These are phyloP conservation scores for Kuschelorhynchus macadamiae DNA, from an alignment of 2,888 invertebrate species.

Conservation along the genomic window DNA sequence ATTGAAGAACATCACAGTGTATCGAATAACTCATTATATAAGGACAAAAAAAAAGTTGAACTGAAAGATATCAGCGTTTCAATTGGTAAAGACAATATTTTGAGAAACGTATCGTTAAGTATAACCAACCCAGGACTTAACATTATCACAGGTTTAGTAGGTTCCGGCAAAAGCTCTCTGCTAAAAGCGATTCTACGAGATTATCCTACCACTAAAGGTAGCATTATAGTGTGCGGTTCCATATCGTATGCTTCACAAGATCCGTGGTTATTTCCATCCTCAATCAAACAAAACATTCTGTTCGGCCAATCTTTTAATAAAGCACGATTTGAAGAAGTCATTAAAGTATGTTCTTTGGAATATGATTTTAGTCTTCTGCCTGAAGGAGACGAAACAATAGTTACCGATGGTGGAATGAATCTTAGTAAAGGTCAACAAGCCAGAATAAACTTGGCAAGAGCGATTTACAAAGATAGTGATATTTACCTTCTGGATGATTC, in stretches of 20 bases:
- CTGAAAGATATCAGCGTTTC: conserved; percentile 54
- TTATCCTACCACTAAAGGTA: conserved; percentile 64
- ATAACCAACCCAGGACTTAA: conserved; percentile 63
- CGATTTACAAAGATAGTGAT: conserved; percentile 85
- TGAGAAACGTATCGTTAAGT: conserved; percentile 51
- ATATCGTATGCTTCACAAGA: conserved; percentile 75
- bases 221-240: conserved; percentile 68
- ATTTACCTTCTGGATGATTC: conserved; percentile 91
- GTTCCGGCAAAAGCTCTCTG: conserved; percentile 75
- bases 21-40: conserved; percentile 29
- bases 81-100: conserved; percentile 55
- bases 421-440: conserved; percentile 88
- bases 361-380: conserved; percentile 80
- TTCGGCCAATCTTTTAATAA: conserved; percentile 77
- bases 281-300: conserved; percentile 82
- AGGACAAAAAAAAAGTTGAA: conserved; percentile 53
- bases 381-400: conserved; percentile 83
- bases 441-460: conserved; percentile 86
- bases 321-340: conserved; percentile 56
- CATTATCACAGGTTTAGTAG: conserved; percentile 77
- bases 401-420: conserved; percentile 82
- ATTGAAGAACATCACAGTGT: conserved; percentile 71
- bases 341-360: conserved; percentile 79
- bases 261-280: conserved; percentile 74
- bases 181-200: conserved; percentile 68